Evolutionary conservation across 2,797 vertebrate species (phyloP).

Genomic region (Myotis myotis): DNA sequence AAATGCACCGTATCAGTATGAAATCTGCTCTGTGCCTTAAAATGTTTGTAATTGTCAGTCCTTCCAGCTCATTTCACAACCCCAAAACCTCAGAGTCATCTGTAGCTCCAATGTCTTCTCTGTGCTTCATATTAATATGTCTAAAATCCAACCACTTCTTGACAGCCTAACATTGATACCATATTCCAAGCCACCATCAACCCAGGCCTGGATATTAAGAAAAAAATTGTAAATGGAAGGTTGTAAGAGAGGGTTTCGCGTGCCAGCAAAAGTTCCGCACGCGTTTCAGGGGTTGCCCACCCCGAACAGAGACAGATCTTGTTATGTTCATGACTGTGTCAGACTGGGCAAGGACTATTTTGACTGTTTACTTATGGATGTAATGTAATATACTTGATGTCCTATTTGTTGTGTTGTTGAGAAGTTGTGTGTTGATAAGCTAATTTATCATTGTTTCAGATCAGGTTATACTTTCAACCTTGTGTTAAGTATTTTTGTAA

Average conservation of each 20-base stretch:
- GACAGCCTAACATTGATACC: neutral
- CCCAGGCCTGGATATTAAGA: neutral
- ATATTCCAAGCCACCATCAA: neutral
- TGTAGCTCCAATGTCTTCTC: neutral
- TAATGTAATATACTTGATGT: neutral
- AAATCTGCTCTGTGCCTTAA: neutral
- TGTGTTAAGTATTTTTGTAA: neutral
- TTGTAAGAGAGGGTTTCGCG: too few relatives aligned
- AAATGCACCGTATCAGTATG: neutral
- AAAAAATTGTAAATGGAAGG: too few relatives aligned
- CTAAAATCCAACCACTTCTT: neutral
- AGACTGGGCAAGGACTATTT: neutral
- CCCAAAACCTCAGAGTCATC: neutral
- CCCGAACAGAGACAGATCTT: neutral
- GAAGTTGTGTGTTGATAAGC: neutral
- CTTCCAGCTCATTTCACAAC: neutral
- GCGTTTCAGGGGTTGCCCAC: too few relatives aligned
- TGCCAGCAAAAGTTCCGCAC: too few relatives aligned
- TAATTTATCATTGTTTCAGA: slow-evolving; percentile 12
- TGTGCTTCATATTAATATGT: neutral
- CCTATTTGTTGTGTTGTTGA: neutral
- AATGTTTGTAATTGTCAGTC: neutral
- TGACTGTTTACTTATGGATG: neutral
- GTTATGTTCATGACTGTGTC: neutral
- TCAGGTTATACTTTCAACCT: slow-evolving; percentile 27